Conservation (phyloP, 2,797 vertebrate species). For the Chloroceryle amazona region DNA sequence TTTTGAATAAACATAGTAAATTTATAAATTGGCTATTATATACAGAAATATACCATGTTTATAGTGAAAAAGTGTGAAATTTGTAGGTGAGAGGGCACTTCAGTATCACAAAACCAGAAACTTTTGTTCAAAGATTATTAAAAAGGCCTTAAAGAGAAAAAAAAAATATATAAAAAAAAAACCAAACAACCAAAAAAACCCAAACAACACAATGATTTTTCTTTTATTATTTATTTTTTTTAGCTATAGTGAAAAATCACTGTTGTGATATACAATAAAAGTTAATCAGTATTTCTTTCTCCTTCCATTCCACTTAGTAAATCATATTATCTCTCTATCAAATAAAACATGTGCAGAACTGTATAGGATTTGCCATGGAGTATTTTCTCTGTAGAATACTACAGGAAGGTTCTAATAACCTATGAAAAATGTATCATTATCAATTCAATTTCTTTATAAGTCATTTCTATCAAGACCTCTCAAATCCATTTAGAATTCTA, state of each 20-base stretch:
- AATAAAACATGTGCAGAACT: not conserved
- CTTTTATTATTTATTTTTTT: not conserved
- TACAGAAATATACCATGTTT: not conserved
- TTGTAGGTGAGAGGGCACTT: not conserved
- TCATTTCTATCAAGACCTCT: not conserved
- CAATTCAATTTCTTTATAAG: not conserved
- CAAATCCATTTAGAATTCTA: conserved; percentile 14
- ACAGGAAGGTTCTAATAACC: not conserved
- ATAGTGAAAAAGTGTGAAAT: not conserved
- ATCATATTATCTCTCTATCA: not conserved
- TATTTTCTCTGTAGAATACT: not conserved
- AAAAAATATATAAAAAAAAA: not conserved
- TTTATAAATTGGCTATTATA: not conserved
- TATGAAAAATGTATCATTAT: conserved; percentile 7
- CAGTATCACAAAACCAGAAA: not conserved
- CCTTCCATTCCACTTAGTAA: not conserved
- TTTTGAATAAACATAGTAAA: not conserved
- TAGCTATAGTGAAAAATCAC: not conserved
- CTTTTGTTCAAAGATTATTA: not conserved
- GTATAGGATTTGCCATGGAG: not conserved
- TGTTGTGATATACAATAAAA: not conserved
- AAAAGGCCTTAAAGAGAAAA: not conserved
- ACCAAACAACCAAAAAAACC: not conserved
- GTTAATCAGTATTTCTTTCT: not conserved
- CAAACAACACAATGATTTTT: too few species aligned